Base-by-base conservation (phyloP, 2,888 invertebrate species). In the Mellilla xanthometata region DNA sequence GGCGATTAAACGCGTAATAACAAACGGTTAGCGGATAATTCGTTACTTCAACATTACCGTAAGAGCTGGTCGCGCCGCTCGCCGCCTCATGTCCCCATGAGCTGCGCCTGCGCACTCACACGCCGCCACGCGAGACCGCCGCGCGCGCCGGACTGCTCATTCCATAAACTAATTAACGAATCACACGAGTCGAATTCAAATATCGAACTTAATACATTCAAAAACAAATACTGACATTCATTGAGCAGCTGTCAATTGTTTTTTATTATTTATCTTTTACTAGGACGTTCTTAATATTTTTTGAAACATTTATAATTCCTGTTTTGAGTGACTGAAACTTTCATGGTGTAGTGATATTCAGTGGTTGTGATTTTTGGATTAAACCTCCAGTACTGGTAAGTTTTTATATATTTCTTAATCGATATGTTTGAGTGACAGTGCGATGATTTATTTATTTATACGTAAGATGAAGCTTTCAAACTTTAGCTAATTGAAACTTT, bases 101-200 rank as follows among this genome's bases (percentile, higher is more conserved):
- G n/a, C n/a, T 54, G 56, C 53, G 52, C 56, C 54, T 68, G 72
- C 74, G 76, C 84, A 85, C 77, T 84, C 81, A 72, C 61, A 64
- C 70, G 60, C 62, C 65, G 66, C 66, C 64, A 62, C 70, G 71
- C 72, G 73, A 52, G 64, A 65, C 54, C 54, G 62, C 61, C 68
- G 78, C 79, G 74, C 82, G 82, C 67, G 70, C 54, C 52, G 60
- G 46, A 32, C 58, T 60, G 61, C 56, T 70, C 66, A 68, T 74
- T 55, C 71, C 70, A 73, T 74, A 69, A 63, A 65, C 24, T 40
- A 19, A 19, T 19, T 1, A 6, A 19, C 47, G 23, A 58, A 58
- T 59, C 54, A 59, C 68, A 68, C 64, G 56, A 15, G 13, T 28
- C 22, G 12, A 19, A 35, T 8, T 39, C 12, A 3, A 26, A 26